Conservation (phyloP, 2,797 vertebrate species). For the Cercopithecus neglectus region DNA sequence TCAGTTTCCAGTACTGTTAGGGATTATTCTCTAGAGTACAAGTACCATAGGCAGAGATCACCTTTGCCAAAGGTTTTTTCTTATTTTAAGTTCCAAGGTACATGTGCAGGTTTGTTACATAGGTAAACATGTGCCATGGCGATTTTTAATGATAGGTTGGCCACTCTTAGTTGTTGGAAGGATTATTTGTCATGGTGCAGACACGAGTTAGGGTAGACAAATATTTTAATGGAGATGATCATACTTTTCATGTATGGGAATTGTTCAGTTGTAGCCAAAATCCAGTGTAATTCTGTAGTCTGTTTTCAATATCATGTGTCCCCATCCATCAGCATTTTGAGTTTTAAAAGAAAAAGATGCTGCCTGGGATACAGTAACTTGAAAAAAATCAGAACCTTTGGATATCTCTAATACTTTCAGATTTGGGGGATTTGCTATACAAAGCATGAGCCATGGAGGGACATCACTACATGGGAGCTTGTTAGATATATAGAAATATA, state of each 20-base stretch:
- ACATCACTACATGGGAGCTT: background rate
- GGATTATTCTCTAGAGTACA: background rate
- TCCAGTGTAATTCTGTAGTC: background rate
- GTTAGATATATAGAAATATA: background rate
- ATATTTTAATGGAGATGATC: background rate
- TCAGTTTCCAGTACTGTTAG: background rate
- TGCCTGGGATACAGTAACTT: background rate
- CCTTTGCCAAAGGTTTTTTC: background rate
- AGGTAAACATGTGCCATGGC: background rate
- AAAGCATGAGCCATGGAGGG: background rate
- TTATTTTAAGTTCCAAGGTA: background rate
- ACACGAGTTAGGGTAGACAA: background rate
- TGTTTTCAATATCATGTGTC: background rate
- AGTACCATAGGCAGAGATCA: background rate
- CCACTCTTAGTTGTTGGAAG: background rate
- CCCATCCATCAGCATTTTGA: background rate
- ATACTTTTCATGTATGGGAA: background rate
- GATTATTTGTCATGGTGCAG: background rate
- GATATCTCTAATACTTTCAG: background rate
- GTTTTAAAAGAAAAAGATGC: background rate
- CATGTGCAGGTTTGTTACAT: background rate
- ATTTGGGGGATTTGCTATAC: background rate
- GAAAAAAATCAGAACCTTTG: background rate
- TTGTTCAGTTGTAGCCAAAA: background rate
- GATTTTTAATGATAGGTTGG: background rate